Conservation (phyloP, 2,113 vertebrate genomes). For the Chlorodrepanis virens region DNA sequence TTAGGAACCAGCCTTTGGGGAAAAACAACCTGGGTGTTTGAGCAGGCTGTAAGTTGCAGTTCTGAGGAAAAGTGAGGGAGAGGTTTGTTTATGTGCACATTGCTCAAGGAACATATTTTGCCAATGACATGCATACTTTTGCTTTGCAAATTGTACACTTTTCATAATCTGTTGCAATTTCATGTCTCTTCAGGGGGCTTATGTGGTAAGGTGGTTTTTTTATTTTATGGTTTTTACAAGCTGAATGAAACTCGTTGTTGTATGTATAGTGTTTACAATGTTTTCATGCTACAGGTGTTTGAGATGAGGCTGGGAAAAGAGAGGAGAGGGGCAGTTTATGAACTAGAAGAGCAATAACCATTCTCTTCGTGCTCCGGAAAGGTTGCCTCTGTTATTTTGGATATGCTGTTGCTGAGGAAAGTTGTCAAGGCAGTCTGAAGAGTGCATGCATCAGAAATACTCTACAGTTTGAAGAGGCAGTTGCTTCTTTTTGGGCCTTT, state of each 20-base stretch:
- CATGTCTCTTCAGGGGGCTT: background rate
- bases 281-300: background rate
- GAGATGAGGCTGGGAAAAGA: background rate
- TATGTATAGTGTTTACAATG: background rate
- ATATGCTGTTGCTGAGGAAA: background rate
- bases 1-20: background rate
- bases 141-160: background rate
- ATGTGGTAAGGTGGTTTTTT: background rate
- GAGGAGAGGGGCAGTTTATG: background rate
- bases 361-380: background rate
- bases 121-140: background rate
- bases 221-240: background rate
- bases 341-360: background rate
- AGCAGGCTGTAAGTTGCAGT: background rate
- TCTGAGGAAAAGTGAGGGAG: background rate
- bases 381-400: background rate
- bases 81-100: background rate
- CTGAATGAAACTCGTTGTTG: background rate
- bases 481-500: background rate
- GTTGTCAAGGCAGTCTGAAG: background rate
- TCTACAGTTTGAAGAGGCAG: background rate
- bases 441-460: background rate
- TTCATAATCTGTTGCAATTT: background rate
- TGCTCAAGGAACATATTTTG: background rate
- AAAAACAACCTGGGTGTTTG: background rate